Conservation (phyloP, 2,888 invertebrate species). For the Drosophila stalkeri region DNA sequence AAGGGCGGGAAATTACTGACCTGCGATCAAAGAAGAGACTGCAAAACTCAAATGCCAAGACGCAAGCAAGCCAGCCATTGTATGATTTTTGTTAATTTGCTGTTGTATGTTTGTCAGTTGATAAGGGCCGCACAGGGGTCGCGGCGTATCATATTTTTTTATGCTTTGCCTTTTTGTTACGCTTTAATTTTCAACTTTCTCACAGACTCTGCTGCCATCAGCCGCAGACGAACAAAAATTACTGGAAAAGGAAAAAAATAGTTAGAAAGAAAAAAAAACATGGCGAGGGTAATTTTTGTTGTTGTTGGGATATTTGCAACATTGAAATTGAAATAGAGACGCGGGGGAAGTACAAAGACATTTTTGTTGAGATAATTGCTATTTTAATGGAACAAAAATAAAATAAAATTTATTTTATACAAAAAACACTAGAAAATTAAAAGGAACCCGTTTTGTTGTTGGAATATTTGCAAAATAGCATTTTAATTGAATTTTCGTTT, state of each 20-base stretch:
- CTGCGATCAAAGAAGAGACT: constrained; percentile 64
- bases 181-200: constrained; percentile 45
- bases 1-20: constrained; percentile 73
- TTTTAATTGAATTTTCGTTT: constrained; percentile 8
- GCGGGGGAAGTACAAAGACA: too few species aligned
- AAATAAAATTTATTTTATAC: too few species aligned
- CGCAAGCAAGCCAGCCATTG: constrained; percentile 17
- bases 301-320: neutral
- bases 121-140: constrained; percentile 43
- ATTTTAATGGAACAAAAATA: too few species aligned
- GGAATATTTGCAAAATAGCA: neutral
- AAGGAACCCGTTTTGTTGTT: too few species aligned
- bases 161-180: constrained; percentile 9
- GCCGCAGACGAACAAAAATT: constrained; percentile 26
- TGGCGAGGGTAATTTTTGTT: neutral
- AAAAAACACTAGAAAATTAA: too few species aligned
- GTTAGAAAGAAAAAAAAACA: neutral
- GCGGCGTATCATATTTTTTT: constrained; percentile 5
- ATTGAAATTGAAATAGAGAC: neutral
- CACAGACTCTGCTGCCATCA: constrained; percentile 20
- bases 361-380: too few species aligned
- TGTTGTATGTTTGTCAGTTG: constrained; percentile 12
- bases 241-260: constrained; percentile 3
- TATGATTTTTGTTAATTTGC: constrained; percentile 5
- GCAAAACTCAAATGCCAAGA: constrained; percentile 17